Base-by-base conservation (phyloP, 2,888 invertebrate genomes). In the Patella ulyssiponensis region DNA sequence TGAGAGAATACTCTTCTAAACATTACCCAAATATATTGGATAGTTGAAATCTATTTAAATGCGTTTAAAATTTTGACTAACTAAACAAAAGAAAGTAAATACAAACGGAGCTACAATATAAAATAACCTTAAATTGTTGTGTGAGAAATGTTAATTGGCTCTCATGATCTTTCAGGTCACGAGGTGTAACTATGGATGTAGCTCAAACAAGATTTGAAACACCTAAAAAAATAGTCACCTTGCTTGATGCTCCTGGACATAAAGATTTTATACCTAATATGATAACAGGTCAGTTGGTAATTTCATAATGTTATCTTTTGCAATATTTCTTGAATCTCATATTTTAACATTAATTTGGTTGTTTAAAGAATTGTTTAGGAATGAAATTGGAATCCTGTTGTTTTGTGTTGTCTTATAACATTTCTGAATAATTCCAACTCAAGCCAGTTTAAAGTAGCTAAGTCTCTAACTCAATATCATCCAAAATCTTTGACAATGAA, bases 221-320 rank as follows among this genome's bases (percentile, higher is more conserved):
- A 0, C 94, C 95, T 76, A 94, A 94, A 3, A 97, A 97, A 92
- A 90, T 91, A 15, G 89, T 93, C 51, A 91, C 91, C 11, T 85
- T 99, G 71, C 93, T 99, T 78, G 99, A 99, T 93, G 98, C 99
- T 52, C 99, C 99, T 0, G 99, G 99, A 0, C 99, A 99, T 92
- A 98, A 97, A 91, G 99, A 99, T 92, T 99, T 99, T 90, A 99
- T 99, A 90, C 99, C 99, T 2, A 99, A 99, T 89, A 99, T 99
- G 99, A 99, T 99, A 85, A 96, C 96, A 17, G 93, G 93, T 92
- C 80, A 58, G 44, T 44, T 9, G 44, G 9, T 44, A 9, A 44
- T 44, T 44, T 44, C 4, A 44, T 44, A 44, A 9, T 44, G 7
- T 44, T 7, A 44, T 9, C 44, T 44, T 44, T 44, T 44, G 7